Evolutionary conservation across 2,113 vertebrate genomes (phyloP), one percentile per base, ranked within the genome.

Genomic region (Chaetodon trifascialis): DNA sequence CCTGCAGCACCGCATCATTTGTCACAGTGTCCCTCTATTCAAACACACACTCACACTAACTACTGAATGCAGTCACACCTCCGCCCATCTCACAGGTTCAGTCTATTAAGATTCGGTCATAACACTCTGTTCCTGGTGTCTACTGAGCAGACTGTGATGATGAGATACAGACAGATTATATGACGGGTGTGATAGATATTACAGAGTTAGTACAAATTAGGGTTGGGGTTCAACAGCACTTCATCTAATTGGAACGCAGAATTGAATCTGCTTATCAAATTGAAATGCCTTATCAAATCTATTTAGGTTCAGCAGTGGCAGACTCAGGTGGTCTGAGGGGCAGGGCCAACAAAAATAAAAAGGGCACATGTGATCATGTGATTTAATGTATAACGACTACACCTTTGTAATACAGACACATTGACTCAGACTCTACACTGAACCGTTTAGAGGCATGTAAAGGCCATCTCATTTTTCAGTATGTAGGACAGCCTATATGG

Each of bases 1-100:
- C 12, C 65, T 69, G 59, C 36, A 68, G 74, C 65, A 34, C 42
- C 5, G 40, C 63, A 74, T 65, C 82, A 83, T 87, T 77, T 23
- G 75, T 72, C 70, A 80, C 60, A 69, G 30, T 1, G 63, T 58
- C 55, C n/a, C 69, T 70, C 60, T 66, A 17, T 59, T 78, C 58
- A 67, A 51, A 73, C 78, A 76, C 78, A 73, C 4, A 69, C 76
- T 63, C 34, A 19, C 80, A 69, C n/a, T 11, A 58, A 76, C 38
- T 17, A 21, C 76, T 62, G 66, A 58, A 55, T 46, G 52, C 73
- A 76, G 51, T 10, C 58, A 73, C 66, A 66, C 52, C 40, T 75
- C 46, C 47, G 47, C 7, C 46, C 42, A 65, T 59, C 25, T 77
- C 66, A 42, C 62, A 86, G 65, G 66, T 67, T 69, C 71, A 76